Conservation (phyloP, 2,888 invertebrate species). For the Orthonevra nobilis region DNA sequence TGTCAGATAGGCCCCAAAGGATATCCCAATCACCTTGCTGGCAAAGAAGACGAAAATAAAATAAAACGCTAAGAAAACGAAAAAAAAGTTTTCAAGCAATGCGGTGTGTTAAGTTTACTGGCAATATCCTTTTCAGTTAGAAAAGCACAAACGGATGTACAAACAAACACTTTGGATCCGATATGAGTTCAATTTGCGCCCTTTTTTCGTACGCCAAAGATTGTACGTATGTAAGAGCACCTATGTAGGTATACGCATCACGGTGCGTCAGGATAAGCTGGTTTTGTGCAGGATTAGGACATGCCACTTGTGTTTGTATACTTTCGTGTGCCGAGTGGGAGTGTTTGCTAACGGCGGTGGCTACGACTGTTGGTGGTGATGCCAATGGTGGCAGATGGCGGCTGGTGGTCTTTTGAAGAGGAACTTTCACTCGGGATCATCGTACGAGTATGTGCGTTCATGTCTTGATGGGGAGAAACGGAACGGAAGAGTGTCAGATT, state of each 20-base stretch:
- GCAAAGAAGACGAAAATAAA: neutral
- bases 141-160: slow-evolving; percentile 63
- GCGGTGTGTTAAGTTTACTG: slow-evolving; percentile 64
- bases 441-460: slow-evolving; percentile 20
- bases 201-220: slow-evolving; percentile 41
- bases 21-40: slow-evolving; percentile 28
- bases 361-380: neutral
- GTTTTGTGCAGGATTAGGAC: slow-evolving; percentile 64
- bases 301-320: slow-evolving; percentile 63
- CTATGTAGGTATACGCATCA: no score
- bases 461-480: slow-evolving; percentile 15
- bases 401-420: neutral
- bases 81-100: slow-evolving; percentile 49
- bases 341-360: neutral
- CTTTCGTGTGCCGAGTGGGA: slow-evolving; percentile 42
- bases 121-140: slow-evolving; percentile 62
- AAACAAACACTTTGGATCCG: slow-evolving; percentile 66
- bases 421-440: neutral
- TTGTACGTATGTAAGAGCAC: no score
- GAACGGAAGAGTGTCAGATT: slow-evolving; percentile 48
- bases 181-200: slow-evolving; percentile 68
- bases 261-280: slow-evolving; percentile 64
- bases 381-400: neutral
- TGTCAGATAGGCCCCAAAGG: slow-evolving; percentile 67
- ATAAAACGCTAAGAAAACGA: no score